These are phyloP conservation scores for Portevinia maculata DNA, from an alignment of 2,888 invertebrate genomes.

Conservation along the genomic window DNA sequence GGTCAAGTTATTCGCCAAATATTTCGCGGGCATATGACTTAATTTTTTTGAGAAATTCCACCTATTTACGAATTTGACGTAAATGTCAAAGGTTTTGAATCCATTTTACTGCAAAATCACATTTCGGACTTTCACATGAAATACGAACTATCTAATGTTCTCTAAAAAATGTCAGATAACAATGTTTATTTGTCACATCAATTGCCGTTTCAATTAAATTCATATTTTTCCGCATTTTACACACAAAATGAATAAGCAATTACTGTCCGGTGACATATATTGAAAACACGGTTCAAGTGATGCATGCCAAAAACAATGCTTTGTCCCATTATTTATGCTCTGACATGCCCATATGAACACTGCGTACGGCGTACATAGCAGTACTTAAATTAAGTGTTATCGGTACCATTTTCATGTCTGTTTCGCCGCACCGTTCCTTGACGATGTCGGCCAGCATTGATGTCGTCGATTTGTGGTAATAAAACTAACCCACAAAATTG, in stretches of 20 bases:
- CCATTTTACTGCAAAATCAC: too few species aligned
- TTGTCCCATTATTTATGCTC: constrained; percentile 17
- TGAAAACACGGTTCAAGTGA: constrained; percentile 26
- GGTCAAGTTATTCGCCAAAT: too few species aligned
- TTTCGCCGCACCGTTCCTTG: background rate
- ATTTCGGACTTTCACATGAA: too few species aligned
- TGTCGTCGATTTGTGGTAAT: constrained; percentile 60
- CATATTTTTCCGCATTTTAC: constrained; percentile 35
- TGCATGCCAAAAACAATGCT: constrained; percentile 24
- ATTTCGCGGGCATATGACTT: too few species aligned
- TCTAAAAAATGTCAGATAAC: constrained; percentile 12
- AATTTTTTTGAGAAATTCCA: too few species aligned
- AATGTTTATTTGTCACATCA: constrained; percentile 34
- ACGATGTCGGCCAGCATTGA: constrained; percentile 13
- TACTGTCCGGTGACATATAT: constrained; percentile 39
- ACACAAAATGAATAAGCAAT: constrained; percentile 52
- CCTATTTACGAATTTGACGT: too few species aligned
- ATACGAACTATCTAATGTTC: background rate
- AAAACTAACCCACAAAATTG: constrained; percentile 54
- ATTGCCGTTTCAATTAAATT: constrained; percentile 26
- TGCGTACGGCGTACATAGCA: background rate
- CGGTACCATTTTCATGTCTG: constrained; percentile 44
- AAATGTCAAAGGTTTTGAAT: too few species aligned
- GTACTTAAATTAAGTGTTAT: constrained; percentile 57
- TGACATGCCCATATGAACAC: constrained; percentile 50